phyloP scores from a whole-genome alignment of 2,797 vertebrate species.

The Ceyx erithaca region DNA sequence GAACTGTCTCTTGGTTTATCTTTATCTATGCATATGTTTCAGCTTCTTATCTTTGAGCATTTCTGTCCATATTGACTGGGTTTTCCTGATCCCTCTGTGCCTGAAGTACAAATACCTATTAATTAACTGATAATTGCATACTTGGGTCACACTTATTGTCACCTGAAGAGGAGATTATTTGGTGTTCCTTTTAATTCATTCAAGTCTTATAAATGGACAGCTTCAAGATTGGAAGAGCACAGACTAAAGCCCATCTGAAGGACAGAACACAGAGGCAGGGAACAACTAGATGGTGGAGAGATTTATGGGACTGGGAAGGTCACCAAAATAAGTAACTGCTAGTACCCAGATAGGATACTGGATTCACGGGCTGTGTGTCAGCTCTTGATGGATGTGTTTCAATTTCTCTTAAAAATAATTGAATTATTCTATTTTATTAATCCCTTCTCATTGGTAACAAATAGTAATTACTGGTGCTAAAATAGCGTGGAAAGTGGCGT shows the following conservation, averaged over 20 bases:
- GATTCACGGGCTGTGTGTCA: background rate
- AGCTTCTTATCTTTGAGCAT: background rate
- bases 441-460: background rate
- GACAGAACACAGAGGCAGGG: background rate
- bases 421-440: slow-evolving; percentile 12
- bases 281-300: background rate
- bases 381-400: background rate
- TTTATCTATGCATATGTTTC: background rate
- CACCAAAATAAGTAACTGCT: background rate
- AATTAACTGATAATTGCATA: background rate
- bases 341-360: background rate
- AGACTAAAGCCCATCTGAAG: background rate
- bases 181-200: background rate
- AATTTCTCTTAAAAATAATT: background rate
- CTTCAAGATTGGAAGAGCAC: background rate
- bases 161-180: background rate
- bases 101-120: background rate
- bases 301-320: background rate
- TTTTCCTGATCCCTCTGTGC: background rate
- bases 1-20: background rate
- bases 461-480: background rate
- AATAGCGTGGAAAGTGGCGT: slow-evolving; percentile 16
- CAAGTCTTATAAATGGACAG: background rate
- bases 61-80: background rate
- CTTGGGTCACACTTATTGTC: background rate